Conservation (phyloP, 2,888 invertebrate species). For the Chelonus formosanus region DNA sequence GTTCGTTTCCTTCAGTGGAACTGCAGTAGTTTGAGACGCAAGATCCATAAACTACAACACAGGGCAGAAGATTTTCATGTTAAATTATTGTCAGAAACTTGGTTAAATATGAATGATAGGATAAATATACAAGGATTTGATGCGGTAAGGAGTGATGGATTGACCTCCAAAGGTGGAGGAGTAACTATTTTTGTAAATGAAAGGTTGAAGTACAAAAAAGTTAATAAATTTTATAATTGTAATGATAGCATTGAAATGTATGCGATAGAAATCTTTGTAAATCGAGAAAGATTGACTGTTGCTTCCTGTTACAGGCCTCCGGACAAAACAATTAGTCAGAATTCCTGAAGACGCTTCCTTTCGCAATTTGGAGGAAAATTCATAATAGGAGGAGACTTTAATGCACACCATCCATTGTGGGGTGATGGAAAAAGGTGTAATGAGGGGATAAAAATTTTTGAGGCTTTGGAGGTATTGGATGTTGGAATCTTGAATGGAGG, state of each 20-base stretch:
- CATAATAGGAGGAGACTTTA: constrained; percentile 23
- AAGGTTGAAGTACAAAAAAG: too few species aligned
- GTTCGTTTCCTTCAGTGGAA: constrained; percentile 16
- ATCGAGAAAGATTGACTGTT: constrained; percentile 10
- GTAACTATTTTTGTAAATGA: too few species aligned
- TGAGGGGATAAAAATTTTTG: constrained; percentile 1
- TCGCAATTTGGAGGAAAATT: constrained; percentile 16
- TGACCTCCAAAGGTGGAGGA: constrained; percentile 1
- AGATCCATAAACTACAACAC: constrained; percentile 14
- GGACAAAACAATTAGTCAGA: background rate
- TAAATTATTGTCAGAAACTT: constrained; percentile 19
- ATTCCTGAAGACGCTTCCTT: background rate
- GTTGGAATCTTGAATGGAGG: constrained; percentile 16
- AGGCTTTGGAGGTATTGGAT: constrained; percentile 10
- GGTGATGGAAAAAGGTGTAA: background rate
- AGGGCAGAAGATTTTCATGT: too few species aligned
- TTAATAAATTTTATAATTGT: constrained; percentile 8
- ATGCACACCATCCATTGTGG: constrained; percentile 21
- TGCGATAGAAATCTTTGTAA: constrained; percentile 9
- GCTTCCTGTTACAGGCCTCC: constrained; percentile 17
- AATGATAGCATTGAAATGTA: constrained; percentile 8
- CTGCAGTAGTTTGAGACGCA: constrained; percentile 11
- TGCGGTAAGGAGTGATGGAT: constrained; percentile 5
- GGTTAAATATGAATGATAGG: background rate
- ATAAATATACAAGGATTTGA: background rate